Evolutionary conservation across 2,113 vertebrate species (phyloP), one percentile per base, ranked within the genome.

Genomic region (Arothron firmamentum): DNA sequence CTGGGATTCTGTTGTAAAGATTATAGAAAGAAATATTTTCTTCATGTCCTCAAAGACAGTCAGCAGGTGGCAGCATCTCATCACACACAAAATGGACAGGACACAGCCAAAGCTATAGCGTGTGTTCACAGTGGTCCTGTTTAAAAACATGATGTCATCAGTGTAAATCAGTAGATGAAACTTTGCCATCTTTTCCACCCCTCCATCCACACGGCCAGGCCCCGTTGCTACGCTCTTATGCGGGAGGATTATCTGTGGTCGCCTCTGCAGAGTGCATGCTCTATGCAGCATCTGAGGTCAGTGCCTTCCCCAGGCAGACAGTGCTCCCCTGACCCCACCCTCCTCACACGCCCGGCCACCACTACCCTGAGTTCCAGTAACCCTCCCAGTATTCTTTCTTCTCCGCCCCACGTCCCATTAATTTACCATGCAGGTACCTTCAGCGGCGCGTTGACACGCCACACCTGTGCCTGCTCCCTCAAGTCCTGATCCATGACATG

Each of bases 251-350:
- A 83, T 81, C 82, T 90, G 75, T 92, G 91, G 91, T 89, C 90
- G 79, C 88, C 90, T 38, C 88, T 91, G 52, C 90, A 90, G 75
- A 90, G 86, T 82, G 89, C 90, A 67, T 88, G 87, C 71, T 92
- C 91, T 76, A 88, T 92, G 84, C 90, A 91, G 80, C 89, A 91
- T 83, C 90, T 91, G 85, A 92, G 91, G 91, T 92, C 88, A 92
- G 91, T 92, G 88, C 63, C 58, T 75, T 59, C 61, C 61, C 52
- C 23, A 78, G 79, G 74, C 76, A 76, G 75, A 73, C 61, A 80
- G 78, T 65, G 50, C 5, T 82, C 79, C 62, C 65, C 72, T 38
- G 34, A 38, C 66, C 70, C 62, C 62, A 21, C 71, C 66, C 65
- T 58, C 65, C 54, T 67, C 75, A 76, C 73, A 59, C 62, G 56